Percentiles rank a stretch among this genome's conserved stretches.
phyloP scores from a whole-genome alignment of 2,113 vertebrate genomes.

The Platichthys stellatus region DNA sequence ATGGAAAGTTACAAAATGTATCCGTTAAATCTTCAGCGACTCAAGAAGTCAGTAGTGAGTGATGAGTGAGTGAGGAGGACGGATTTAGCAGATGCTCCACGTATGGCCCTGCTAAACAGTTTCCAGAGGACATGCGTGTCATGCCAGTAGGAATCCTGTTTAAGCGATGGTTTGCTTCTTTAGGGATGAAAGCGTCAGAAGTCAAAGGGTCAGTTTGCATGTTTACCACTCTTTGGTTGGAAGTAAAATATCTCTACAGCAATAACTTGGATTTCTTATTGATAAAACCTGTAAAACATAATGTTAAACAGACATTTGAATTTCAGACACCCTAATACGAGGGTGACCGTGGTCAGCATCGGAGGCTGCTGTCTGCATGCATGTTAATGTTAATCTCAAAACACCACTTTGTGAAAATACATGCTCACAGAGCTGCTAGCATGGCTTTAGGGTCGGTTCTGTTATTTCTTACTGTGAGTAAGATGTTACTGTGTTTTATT shows the following conservation, averaged over 20 bases:
- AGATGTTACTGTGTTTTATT: not conserved
- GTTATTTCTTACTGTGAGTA: conserved; percentile 9
- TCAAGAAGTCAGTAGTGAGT: not conserved
- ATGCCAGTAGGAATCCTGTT: too few species aligned
- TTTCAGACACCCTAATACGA: too few species aligned
- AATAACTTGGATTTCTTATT: not conserved
- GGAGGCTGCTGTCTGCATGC: too few species aligned
- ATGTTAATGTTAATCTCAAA: not conserved
- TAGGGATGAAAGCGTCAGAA: not conserved
- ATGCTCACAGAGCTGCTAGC: not conserved
- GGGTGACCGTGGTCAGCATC: too few species aligned
- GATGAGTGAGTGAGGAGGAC: not conserved
- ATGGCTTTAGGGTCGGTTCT: not conserved
- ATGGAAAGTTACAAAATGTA: not conserved
- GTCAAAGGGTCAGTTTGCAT: not conserved
- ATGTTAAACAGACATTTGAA: too few species aligned
- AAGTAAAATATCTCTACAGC: not conserved
- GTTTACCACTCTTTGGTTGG: not conserved
- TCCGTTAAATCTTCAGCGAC: conserved; percentile 3
- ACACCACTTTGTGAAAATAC: not conserved
- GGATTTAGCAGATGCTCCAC: not conserved
- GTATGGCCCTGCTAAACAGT: too few species aligned
- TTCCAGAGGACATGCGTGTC: too few species aligned
- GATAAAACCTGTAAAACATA: not conserved
- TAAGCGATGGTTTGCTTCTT: too few species aligned